Percentiles rank a stretch among this genome's conserved stretches.
Evolutionary conservation across 1,140 invertebrate genomes (phyloP).

Genomic region (Cherax quadricarinatus): DNA sequence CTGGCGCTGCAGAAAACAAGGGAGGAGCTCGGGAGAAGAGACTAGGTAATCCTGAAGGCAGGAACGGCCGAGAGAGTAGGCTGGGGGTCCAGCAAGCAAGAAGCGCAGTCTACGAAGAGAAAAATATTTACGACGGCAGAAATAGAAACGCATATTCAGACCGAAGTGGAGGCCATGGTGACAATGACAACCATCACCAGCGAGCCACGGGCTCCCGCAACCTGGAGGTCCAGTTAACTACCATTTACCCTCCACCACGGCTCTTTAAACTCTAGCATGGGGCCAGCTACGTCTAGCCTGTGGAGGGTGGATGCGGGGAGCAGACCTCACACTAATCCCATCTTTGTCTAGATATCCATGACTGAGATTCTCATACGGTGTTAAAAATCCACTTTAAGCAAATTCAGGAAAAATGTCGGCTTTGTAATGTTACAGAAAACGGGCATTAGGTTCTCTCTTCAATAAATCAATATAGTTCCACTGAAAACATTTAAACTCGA

Average conservation of each 20-base stretch:
- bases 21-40: neutral
- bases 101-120: neutral
- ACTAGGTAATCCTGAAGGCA: neutral
- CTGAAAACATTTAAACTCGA: neutral
- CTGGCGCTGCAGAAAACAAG: neutral
- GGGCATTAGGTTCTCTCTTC: neutral
- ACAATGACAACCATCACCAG: neutral
- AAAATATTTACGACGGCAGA: conserved; percentile 12
- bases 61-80: conserved; percentile 19
- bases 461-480: too few species aligned
- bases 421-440: neutral
- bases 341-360: neutral
- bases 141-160: neutral
- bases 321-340: neutral
- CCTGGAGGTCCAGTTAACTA: conserved; percentile 63
- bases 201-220: neutral
- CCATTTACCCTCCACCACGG: conserved; percentile 59
- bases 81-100: conserved; percentile 19
- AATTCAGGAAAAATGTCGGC: neutral
- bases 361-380: neutral
- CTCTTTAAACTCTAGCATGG: conserved; percentile 54
- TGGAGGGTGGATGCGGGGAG: neutral
- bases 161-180: conserved; percentile 4
- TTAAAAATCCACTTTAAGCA: neutral
- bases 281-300: conserved; percentile 58